Percentiles rank a stretch among this genome's conserved stretches.
phyloP scores from a whole-genome alignment of 2,888 invertebrate genomes.

The Prostheceraeus crozeri region DNA sequence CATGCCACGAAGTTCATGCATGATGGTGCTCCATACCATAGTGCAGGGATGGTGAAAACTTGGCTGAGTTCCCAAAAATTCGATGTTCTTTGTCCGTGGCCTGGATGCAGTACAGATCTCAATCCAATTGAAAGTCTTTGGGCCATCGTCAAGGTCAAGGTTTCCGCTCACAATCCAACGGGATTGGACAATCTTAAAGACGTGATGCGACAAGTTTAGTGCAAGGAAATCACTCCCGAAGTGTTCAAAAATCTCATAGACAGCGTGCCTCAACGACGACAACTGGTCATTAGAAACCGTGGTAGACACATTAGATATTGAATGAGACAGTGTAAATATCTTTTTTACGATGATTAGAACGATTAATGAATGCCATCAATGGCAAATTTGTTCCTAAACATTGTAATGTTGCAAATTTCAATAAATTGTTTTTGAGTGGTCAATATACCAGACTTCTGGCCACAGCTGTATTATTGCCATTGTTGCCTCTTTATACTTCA shows the following conservation, averaged over 20 bases:
- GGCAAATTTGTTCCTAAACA: too few relatives aligned
- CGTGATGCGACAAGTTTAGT: conserved; percentile 11
- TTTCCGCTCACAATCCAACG: conserved; percentile 12
- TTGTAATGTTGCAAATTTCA: too few relatives aligned
- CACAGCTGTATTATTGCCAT: too few relatives aligned
- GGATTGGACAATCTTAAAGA: background rate
- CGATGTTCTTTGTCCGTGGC: conserved; percentile 18
- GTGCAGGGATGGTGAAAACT: background rate
- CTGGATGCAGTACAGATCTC: conserved; percentile 11
- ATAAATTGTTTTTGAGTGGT: too few relatives aligned
- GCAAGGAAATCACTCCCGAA: background rate
- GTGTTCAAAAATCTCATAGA: conserved; percentile 15
- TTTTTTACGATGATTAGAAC: too few relatives aligned
- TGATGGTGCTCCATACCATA: conserved; percentile 21
- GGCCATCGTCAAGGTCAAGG: conserved; percentile 10
- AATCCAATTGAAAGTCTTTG: conserved; percentile 19
- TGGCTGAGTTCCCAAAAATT: too few relatives aligned
- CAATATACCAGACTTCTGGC: too few relatives aligned
- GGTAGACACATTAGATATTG: too few relatives aligned
- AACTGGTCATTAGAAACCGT: too few relatives aligned
- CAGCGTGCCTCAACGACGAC: conserved; percentile 10
- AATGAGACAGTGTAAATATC: too few relatives aligned
- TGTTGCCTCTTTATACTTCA: too few relatives aligned
- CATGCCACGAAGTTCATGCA: conserved; percentile 15
- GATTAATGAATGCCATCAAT: too few relatives aligned